phyloP scores from a whole-genome alignment of 2,888 invertebrate species.

The Eilema griseolum region DNA sequence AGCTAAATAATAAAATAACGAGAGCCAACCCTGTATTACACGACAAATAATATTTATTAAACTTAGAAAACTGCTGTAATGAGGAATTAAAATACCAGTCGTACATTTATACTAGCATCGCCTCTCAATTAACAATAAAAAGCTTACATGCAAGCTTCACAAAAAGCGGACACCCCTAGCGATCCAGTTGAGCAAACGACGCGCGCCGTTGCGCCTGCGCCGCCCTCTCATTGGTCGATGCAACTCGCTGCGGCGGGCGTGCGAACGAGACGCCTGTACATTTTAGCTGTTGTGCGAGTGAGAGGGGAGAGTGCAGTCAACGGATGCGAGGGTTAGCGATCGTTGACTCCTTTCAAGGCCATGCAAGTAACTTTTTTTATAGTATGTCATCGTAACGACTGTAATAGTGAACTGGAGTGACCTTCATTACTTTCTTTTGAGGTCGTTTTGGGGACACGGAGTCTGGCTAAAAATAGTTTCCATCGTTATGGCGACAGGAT shows the following conservation, averaged over 20 bases:
- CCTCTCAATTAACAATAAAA: constrained; percentile 76
- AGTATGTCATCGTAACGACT: constrained; percentile 74
- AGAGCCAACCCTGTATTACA: constrained; percentile 33
- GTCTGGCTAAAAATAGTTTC: constrained; percentile 3
- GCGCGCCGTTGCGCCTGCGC: constrained; percentile 83
- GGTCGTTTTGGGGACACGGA: constrained; percentile 60
- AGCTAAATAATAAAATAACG: not conserved
- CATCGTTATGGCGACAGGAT: not conserved
- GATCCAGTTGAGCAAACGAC: constrained; percentile 81
- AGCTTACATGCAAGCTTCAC: constrained; percentile 75
- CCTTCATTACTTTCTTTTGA: constrained; percentile 82
- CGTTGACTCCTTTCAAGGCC: constrained; percentile 86
- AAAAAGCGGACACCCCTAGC: constrained; percentile 83
- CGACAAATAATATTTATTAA: constrained; percentile 33
- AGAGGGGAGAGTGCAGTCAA: constrained; percentile 70
- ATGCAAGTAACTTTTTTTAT: constrained; percentile 77
- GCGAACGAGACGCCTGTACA: constrained; percentile 60
- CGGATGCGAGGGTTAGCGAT: constrained; percentile 85
- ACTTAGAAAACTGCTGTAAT: constrained; percentile 43
- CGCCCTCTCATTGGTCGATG: constrained; percentile 72
- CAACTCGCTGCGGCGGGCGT: constrained; percentile 63
- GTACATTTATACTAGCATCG: constrained; percentile 57
- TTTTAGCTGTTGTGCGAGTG: constrained; percentile 55
- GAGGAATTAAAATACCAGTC: constrained; percentile 58
- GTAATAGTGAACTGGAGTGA: constrained; percentile 77